Evolutionary conservation across 2,888 invertebrate genomes (phyloP).

Genomic region (Cartodere bifasciata): DNA sequence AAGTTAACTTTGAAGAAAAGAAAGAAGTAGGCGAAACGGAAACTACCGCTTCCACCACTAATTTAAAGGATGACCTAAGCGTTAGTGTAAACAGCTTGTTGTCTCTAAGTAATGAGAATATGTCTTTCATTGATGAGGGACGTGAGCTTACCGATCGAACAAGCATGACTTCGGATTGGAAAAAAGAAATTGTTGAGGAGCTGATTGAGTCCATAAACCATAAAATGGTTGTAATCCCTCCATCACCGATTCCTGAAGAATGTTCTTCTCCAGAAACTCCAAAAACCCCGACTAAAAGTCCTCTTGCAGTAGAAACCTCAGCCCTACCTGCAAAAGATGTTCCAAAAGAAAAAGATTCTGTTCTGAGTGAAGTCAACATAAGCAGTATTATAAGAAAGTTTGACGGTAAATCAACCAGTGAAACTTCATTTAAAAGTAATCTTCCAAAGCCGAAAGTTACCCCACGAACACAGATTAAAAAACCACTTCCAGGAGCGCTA

Average conservation of each 20-base stretch:
- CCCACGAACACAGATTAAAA: slow-evolving; percentile 24
- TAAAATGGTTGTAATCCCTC: slow-evolving; percentile 4
- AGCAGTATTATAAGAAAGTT: slow-evolving; percentile 33
- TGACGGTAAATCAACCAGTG: slow-evolving; percentile 23
- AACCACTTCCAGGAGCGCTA: slow-evolving; percentile 28
- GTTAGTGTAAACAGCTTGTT: slow-evolving; percentile 32
- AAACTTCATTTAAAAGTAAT: slow-evolving; percentile 10
- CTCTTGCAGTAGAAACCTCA: background rate
- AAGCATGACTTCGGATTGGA: slow-evolving; percentile 30
- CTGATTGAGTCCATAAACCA: slow-evolving; percentile 21
- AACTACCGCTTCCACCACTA: no score
- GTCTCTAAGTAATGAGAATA: slow-evolving; percentile 29
- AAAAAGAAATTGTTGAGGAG: slow-evolving; percentile 26
- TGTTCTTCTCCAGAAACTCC: slow-evolving; percentile 6
- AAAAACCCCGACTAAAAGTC: slow-evolving; percentile 6
- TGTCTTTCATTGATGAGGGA: slow-evolving; percentile 33
- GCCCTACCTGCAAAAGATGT: background rate
- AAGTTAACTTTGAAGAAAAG: slow-evolving; percentile 29
- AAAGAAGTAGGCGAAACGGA: slow-evolving; percentile 10
- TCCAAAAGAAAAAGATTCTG: slow-evolving; percentile 20
- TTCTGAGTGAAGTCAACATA: slow-evolving; percentile 30
- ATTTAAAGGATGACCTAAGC: slow-evolving; percentile 30
- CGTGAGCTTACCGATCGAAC: slow-evolving; percentile 32
- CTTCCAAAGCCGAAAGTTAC: slow-evolving; percentile 24
- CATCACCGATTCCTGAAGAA: slow-evolving; percentile 10